Base-by-base conservation (phyloP, 2,888 invertebrate species). In the Timandra comae region DNA sequence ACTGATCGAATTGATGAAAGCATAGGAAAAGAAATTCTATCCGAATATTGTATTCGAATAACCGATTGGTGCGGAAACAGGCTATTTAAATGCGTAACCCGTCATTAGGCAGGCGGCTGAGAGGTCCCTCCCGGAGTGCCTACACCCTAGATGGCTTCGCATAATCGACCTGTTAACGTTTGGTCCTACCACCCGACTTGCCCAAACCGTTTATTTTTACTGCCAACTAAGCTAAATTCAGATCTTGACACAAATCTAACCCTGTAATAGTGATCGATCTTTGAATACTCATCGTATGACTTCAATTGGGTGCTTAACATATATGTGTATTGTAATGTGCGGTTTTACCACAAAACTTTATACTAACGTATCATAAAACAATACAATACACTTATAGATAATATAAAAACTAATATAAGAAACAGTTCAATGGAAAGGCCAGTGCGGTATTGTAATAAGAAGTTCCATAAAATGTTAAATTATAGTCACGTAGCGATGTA, bases 11-110 rank as follows among this genome's bases (percentile, higher is more conserved):
- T 56, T 57, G 52, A 49, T 48, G 49, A 56, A 59, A 62, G 60
- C 52, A n/a, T 49, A 59, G 56, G 47, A 49, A 64, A 64, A 59
- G 55, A 26, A 63, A 64, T 63, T 63, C 56, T 48, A 60, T 63
- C 58, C 60, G 63, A 60, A 64, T 66, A 62, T 60, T 51, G 60
- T 68, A 63, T 60, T 56, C 54, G 56, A 47, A 68, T 65, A 69
- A 54, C 50, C 64, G 69, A 72, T 75, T 61, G 65, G 59, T 63
- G 52, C 55, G 60, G 62, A 73, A 75, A 60, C 62, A 70, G 72
- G 72, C 70, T 69, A 79, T 84, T 80, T 81, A 76, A 82, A 82
- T 84, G 75, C 78, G 80, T 68, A 72, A 69, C 73, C 76, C 76
- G 71, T 79, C 79, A 84, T 82, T 79, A 81, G 73, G 69, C 56